These are phyloP conservation scores for Perodicticus potto DNA, from an alignment of 2,797 vertebrate genomes.

Conservation along the genomic window DNA sequence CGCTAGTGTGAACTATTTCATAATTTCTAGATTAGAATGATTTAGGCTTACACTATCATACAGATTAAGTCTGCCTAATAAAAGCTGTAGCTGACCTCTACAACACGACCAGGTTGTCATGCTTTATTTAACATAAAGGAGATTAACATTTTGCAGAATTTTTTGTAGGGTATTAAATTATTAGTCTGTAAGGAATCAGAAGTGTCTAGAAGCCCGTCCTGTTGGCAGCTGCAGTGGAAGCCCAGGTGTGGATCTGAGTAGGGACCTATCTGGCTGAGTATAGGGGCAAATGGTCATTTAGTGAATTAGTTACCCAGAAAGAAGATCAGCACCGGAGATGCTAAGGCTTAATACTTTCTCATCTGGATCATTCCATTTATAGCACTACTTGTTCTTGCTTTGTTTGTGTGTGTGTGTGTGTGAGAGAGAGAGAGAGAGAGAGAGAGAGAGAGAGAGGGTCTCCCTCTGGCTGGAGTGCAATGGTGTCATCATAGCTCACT, in stretches of 20 bases:
- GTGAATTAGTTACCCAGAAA: not conserved
- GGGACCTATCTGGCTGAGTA: rapidly evolving
- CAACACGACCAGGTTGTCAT: not conserved
- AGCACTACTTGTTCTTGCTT: not conserved
- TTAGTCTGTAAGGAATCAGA: not conserved
- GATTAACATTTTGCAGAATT: not conserved
- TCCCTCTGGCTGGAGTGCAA: not conserved
- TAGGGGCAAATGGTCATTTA: not conserved
- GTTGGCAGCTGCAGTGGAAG: rapidly evolving
- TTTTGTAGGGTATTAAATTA: not conserved
- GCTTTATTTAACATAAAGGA: not conserved
- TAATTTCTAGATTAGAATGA: not conserved
- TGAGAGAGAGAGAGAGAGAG: too few relatives aligned
- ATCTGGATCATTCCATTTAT: not conserved
- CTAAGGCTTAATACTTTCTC: not conserved
- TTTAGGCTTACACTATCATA: not conserved
- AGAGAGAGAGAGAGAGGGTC: not conserved
- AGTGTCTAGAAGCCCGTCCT: not conserved
- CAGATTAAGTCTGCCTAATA: not conserved
- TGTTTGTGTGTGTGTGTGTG: too few relatives aligned
- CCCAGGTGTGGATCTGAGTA: not conserved
- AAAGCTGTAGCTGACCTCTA: not conserved
- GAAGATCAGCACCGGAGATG: too few relatives aligned
- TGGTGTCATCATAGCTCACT: not conserved
- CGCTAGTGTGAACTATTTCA: not conserved